Evolutionary conservation across 1,140 invertebrate species (phyloP).

Genomic region (Heliconius himera): DNA sequence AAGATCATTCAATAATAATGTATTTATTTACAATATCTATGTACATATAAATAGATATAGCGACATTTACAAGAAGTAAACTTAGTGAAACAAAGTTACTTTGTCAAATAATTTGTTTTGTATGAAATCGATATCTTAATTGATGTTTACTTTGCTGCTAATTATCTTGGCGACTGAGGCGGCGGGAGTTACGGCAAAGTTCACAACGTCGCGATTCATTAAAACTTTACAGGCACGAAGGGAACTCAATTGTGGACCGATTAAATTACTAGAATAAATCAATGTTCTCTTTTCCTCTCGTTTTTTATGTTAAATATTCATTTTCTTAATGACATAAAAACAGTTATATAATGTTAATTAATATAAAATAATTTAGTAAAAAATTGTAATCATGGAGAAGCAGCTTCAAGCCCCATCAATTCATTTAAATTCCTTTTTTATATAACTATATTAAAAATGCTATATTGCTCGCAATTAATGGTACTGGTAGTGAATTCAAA

Average conservation of each 20-base stretch:
- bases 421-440: too few relatives aligned
- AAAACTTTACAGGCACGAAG: constrained; percentile 14
- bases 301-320: too few relatives aligned
- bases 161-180: neutral
- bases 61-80: neutral
- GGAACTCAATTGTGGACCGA: constrained; percentile 2
- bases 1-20: too few relatives aligned
- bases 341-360: too few relatives aligned
- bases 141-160: constrained; percentile 1
- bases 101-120: neutral
- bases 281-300: neutral
- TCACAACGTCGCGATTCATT: constrained; percentile 8
- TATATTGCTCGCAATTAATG: too few relatives aligned
- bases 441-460: too few relatives aligned
- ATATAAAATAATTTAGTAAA: neutral
- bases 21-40: too few relatives aligned
- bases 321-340: too few relatives aligned
- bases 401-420: too few relatives aligned
- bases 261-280: constrained; percentile 5
- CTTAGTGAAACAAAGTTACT: neutral
- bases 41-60: too few relatives aligned
- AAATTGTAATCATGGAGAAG: too few relatives aligned
- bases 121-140: constrained; percentile 8
- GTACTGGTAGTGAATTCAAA: too few relatives aligned
- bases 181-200: constrained; percentile 1